Evolutionary conservation across 2,888 invertebrate species (phyloP), one percentile per base, ranked within the genome.

Genomic region (Hemistola chrysoprasaria): DNA sequence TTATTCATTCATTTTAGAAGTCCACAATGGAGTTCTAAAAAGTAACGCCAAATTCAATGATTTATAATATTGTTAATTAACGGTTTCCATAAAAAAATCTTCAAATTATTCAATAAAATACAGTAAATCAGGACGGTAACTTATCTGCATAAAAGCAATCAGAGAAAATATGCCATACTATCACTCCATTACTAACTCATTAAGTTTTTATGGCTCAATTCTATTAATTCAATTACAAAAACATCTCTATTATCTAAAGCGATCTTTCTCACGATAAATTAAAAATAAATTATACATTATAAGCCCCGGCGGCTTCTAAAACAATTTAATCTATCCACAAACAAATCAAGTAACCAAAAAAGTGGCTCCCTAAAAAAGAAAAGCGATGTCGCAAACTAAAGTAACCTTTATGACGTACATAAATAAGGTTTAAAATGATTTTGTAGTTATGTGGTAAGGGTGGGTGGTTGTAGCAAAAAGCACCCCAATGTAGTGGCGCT

Each of bases 401-500:
- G n/a, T 36, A 4, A 23, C 4, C 28, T 16, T 16, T 28, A 28
- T n/a, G n/a, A 10, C 1, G n/a, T 3, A 0, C 2, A 22, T 1
- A 0, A 2, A 3, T 28, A 33, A 33, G 23, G 32, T 22, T 21
- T 8, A 33, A 21, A 33, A n/a, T 29, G 20, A 8, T 24, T 1
- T 16, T 2, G 8, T 9, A 11, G 7, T 20, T 38, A 8, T 39
- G 24, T 24, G 28, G 8, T 16, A 32, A 8, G n/a, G n/a, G n/a
- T n/a, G 31, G 39, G 25, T 29, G 25, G 40, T 45, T 52, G 55
- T 55, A 55, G 47, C 55, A 48, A 55, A 50, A 51, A 49, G 31
- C 31, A 31, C 53, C 42, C 40, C 29, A 37, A 38, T 40, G 31
- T 42, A 27, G 36, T 29, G 34, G 73, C 73, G 78, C 79, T 74